Evolutionary conservation across 2,797 vertebrate species (phyloP).

Genomic region (Avahi laniger): DNA sequence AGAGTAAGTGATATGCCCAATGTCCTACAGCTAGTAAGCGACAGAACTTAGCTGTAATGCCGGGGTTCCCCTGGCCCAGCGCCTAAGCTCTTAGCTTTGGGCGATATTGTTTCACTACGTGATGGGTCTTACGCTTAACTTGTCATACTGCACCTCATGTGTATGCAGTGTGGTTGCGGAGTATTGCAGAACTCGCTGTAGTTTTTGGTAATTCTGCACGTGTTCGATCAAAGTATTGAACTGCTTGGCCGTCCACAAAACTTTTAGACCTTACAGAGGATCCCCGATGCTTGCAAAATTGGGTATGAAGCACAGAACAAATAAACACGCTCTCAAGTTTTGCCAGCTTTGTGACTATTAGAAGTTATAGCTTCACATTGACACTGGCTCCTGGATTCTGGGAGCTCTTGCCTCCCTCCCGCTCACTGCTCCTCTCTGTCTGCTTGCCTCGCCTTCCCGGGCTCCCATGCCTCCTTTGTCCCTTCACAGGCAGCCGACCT

Average conservation of each 20-base stretch:
- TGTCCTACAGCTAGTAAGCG: not conserved
- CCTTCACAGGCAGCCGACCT: conserved; percentile 87
- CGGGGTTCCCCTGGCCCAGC: too few relatives aligned
- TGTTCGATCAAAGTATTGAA: not conserved
- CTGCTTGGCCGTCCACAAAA: not conserved
- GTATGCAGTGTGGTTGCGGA: too few relatives aligned
- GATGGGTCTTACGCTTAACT: fast-evolving
- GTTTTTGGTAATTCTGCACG: not conserved
- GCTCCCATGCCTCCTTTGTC: not conserved
- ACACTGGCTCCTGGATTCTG: not conserved
- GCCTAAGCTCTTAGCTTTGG: not conserved
- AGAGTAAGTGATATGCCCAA: not conserved
- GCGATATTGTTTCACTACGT: not conserved
- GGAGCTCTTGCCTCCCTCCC: not conserved
- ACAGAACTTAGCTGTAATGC: not conserved
- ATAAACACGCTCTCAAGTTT: not conserved
- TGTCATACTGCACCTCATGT: not conserved
- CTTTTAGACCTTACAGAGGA: not conserved
- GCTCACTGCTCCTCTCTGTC: not conserved
- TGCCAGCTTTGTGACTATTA: not conserved
- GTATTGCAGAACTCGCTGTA: not conserved
- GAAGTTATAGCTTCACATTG: not conserved
- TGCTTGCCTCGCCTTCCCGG: not conserved
- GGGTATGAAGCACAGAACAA: not conserved
- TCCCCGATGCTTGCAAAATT: not conserved